Evolutionary conservation across 2,888 invertebrate genomes (phyloP).

Genomic region (Rhingia rostrata): DNA sequence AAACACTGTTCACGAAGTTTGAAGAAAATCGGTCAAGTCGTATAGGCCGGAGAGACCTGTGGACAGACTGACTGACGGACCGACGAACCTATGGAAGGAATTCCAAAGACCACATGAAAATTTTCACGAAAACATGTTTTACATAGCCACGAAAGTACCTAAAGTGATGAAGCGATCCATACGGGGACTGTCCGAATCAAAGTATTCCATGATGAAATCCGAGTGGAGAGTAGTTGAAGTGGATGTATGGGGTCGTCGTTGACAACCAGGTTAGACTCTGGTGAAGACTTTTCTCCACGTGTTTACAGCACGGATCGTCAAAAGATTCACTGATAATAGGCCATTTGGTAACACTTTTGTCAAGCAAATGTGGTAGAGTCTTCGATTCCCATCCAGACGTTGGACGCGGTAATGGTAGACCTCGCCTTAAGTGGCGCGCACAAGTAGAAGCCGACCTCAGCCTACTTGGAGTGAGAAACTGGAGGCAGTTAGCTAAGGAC

Average conservation of each 20-base stretch:
- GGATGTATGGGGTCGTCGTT: background rate
- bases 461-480: no score
- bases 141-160: background rate
- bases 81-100: no score
- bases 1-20: no score
- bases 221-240: background rate
- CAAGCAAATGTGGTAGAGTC: slow-evolving; percentile 11
- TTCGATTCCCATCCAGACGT: no score
- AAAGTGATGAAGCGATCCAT: background rate
- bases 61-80: no score
- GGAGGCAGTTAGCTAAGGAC: no score
- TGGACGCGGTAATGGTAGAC: no score
- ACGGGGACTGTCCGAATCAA: background rate
- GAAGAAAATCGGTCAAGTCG: no score
- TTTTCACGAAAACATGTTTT: background rate
- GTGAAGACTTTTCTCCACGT: background rate
- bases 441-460: no score
- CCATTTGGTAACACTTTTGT: background rate
- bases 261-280: background rate
- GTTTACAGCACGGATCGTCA: background rate
- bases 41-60: no score
- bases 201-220: background rate
- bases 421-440: no score
- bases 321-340: background rate
- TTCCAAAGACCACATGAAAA: no score